phyloP scores from a whole-genome alignment of 2,888 invertebrate species.

The Serrognathus titanus region DNA sequence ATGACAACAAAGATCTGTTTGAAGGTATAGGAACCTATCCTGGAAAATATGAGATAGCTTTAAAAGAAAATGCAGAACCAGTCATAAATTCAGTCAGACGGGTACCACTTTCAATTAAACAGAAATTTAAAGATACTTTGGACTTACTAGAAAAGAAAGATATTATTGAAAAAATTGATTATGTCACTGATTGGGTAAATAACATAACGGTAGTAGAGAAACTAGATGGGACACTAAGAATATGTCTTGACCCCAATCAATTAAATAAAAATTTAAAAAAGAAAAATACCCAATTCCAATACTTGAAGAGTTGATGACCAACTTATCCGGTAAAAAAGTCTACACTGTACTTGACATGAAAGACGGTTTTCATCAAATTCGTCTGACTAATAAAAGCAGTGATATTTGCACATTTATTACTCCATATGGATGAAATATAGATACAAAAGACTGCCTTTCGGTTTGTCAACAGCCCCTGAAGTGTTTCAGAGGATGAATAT shows the following conservation, averaged over 20 bases:
- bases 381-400: not conserved
- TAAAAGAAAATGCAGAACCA: constrained; percentile 8
- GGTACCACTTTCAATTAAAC: constrained; percentile 2
- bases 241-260: constrained; percentile 6
- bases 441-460: constrained; percentile 11
- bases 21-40: constrained; percentile 7
- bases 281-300: constrained; percentile 8
- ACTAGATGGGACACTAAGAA: constrained; percentile 1
- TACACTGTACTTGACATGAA: constrained; percentile 9
- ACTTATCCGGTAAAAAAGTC: constrained; percentile 6
- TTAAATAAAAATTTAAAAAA: constrained; percentile 6
- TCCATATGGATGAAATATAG: constrained; percentile 7
- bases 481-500: constrained; percentile 5
- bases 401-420: constrained; percentile 1
- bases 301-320: constrained; percentile 4
- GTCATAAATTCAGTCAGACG: constrained; percentile 6
- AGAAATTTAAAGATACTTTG: constrained; percentile 4
- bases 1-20: constrained; percentile 3
- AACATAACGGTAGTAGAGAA: constrained; percentile 5
- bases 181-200: constrained; percentile 8
- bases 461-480: constrained; percentile 4
- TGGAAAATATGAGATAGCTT: constrained; percentile 6
- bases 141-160: constrained; percentile 1
- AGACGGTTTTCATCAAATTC: constrained; percentile 9
- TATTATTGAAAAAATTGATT: constrained; percentile 6